Base-by-base conservation (phyloP, 2,113 vertebrate species). In the Odontophorus gujanensis region DNA sequence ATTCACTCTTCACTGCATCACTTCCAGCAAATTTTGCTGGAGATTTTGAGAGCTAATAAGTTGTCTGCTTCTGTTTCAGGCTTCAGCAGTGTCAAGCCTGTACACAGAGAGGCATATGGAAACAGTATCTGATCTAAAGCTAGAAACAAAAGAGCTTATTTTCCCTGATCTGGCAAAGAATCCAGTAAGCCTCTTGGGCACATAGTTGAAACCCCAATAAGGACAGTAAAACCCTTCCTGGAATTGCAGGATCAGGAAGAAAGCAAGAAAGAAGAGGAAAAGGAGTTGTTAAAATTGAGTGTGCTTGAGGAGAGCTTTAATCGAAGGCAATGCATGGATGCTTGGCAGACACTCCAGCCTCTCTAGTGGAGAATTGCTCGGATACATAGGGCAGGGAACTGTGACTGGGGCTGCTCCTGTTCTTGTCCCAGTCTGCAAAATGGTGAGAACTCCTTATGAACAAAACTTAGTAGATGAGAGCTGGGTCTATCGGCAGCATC, bases 141-240 rank as follows among this genome's bases (percentile, higher is more conserved):
- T 59, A 81, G 74, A 90, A 96, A 95, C 69, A 79, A 85, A 95
- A 96, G 81, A 73, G 73, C 84, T 91, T 97, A 90, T 76, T 95
- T 92, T 50, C 15, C 21, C 43, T 92, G 84, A 91, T 95, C 87
- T 90, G 91, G 53, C 72, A 59, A 95, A 90, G 77, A 92, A 94
- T 79, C 36, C 77, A 79, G 30, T 90, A 83, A 95, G 87, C 66
- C 73, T 90, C 87, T 95, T 69, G 50, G 53, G 85, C 67, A 84
- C 1, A 1, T 51, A 66, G 61, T 13, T 89, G 75, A 93, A 95
- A 94, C 61, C 24, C 62, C 20, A 76, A 32, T 76, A 83, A 94
- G 73, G 73, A 68, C 66, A 76, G 69, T 61, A 90, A 93, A 96
- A 75, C 58, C 87, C 48, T 83, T 83, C 45, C 57, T 48, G 59